phyloP scores from a whole-genome alignment of 2,797 vertebrate species.

The Peromyscus eremicus region DNA sequence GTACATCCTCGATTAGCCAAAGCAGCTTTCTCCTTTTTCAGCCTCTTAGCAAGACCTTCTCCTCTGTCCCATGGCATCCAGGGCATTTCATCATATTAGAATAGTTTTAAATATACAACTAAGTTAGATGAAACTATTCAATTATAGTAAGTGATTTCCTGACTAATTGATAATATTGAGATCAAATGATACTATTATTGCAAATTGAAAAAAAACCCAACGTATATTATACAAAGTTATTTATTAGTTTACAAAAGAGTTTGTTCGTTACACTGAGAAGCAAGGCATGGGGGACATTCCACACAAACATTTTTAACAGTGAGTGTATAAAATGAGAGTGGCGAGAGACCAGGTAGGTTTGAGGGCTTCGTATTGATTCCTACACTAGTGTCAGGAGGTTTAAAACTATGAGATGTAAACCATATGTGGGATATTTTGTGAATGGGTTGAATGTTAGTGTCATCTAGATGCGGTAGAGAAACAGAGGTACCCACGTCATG shows the following conservation, averaged over 20 bases:
- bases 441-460: not conserved
- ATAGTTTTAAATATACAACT: conserved; percentile 3
- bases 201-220: not conserved
- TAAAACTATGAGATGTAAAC: conserved; percentile 18
- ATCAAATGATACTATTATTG: not conserved
- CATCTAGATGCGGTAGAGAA: not conserved
- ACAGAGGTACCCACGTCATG: not conserved
- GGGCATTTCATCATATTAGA: not conserved
- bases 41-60: not conserved
- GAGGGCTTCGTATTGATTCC: not conserved
- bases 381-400: not conserved
- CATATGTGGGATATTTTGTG: not conserved
- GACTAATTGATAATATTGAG: conserved; percentile 23
- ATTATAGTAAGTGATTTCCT: conserved; percentile 10
- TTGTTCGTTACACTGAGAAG: conserved; percentile 67
- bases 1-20: not conserved
- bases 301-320: conserved; percentile 41
- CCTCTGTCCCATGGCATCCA: not conserved
- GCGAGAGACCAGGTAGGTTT: not conserved
- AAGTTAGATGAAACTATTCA: not conserved
- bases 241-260: conserved; percentile 80
- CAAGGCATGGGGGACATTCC: not conserved
- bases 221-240: conserved; percentile 76
- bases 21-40: not conserved
- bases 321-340: conserved; percentile 12